These are phyloP conservation scores for Odobenus rosmarus DNA, from an alignment of 2,113 vertebrate species.

Conservation along the genomic window DNA sequence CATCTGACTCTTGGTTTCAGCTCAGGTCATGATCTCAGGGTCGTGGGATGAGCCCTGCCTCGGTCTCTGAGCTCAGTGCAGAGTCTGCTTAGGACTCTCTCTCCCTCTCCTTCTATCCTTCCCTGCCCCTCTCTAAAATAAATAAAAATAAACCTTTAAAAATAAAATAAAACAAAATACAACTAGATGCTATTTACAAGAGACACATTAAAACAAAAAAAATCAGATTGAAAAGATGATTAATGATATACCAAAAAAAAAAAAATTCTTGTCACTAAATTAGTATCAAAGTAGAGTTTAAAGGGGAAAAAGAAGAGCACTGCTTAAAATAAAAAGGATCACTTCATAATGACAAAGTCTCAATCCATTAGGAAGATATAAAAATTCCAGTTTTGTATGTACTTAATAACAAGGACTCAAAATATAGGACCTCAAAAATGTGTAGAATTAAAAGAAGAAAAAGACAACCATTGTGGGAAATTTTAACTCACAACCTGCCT, in stretches of 20 bases:
- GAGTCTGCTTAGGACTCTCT: not conserved
- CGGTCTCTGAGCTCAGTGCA: not conserved
- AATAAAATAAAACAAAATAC: not conserved
- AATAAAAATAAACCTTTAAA: not conserved
- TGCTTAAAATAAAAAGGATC: constrained; percentile 1
- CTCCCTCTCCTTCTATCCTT: not conserved
- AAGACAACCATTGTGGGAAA: not conserved
- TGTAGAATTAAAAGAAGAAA: not conserved
- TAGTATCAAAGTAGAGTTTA: not conserved
- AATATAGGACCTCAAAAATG: not conserved
- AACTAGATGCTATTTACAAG: not conserved
- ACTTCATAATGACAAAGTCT: not conserved
- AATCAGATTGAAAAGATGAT: not conserved
- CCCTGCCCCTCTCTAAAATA: not conserved
- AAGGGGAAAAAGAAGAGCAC: not conserved
- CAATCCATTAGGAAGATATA: not conserved
- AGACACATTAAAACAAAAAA: not conserved
- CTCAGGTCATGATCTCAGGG: not conserved
- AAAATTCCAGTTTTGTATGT: not conserved
- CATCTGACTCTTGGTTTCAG: not conserved
- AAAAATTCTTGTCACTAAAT: not conserved
- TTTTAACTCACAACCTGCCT: not conserved
- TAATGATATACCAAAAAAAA: not conserved
- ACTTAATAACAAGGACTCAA: not conserved
- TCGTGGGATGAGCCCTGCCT: not conserved